Evolutionary conservation across 1,140 invertebrate genomes (phyloP).

Genomic region (Asbolus verrucosus): DNA sequence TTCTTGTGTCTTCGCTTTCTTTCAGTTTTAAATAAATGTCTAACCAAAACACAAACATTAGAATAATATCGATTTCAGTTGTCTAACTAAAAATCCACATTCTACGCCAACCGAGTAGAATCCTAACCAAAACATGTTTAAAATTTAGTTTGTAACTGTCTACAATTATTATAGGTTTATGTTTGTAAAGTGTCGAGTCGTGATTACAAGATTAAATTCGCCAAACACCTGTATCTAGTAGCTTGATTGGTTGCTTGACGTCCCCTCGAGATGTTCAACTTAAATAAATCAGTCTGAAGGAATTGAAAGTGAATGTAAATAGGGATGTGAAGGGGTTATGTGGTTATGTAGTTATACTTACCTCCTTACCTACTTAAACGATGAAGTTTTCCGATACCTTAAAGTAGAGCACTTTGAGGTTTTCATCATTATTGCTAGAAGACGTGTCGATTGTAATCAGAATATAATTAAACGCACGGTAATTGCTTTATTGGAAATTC

Average conservation of each 20-base stretch:
- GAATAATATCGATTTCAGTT: not conserved
- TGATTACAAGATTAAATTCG: constrained; percentile 31
- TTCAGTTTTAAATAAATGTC: not conserved
- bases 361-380: not conserved
- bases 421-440: not conserved
- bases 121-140: too few species aligned
- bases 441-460: not conserved
- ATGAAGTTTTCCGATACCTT: not conserved
- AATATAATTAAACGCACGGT: constrained; percentile 23
- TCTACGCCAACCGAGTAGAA: too few species aligned
- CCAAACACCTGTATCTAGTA: constrained; percentile 11
- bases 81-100: not conserved
- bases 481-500: constrained; percentile 22
- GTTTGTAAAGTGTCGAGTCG: constrained; percentile 23
- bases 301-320: constrained; percentile 7
- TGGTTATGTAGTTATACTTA: not conserved
- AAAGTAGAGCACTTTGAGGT: not conserved
- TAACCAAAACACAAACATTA: not conserved
- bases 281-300: constrained; percentile 30
- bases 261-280: constrained; percentile 6
- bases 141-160: too few species aligned
- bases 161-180: constrained; percentile 15
- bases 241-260: constrained; percentile 18
- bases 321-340: not conserved
- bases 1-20: not conserved